Percentiles rank a stretch among this genome's conserved stretches.
Conservation (phyloP, 2,888 invertebrate species). For the Trisateles emortualis region DNA sequence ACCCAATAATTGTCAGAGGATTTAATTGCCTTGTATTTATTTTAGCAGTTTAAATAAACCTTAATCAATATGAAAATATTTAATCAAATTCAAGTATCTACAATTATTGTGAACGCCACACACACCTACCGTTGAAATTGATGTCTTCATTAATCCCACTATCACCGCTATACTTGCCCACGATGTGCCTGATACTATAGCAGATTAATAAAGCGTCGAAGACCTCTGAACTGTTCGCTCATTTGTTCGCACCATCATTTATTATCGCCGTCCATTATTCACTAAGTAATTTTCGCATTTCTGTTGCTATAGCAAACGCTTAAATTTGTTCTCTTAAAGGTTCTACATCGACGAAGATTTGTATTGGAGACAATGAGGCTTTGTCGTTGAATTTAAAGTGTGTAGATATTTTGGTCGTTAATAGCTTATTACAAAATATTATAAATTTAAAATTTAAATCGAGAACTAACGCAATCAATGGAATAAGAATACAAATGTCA, state of each 20-base stretch:
- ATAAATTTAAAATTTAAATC: too few relatives aligned
- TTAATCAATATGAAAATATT: too few relatives aligned
- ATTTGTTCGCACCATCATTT: constrained; percentile 54
- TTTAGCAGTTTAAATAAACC: too few relatives aligned
- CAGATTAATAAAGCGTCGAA: constrained; percentile 50
- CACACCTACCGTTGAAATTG: too few relatives aligned
- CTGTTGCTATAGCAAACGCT: constrained; percentile 31
- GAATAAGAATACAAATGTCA: too few relatives aligned
- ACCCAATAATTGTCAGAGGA: too few relatives aligned
- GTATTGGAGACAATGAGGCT: background rate
- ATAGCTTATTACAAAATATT: too few relatives aligned
- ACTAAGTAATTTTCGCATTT: constrained; percentile 45
- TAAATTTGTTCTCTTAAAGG: constrained; percentile 12
- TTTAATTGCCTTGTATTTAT: too few relatives aligned
- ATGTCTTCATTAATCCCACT: constrained; percentile 8
- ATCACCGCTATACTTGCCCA: constrained; percentile 20
- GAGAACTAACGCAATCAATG: too few relatives aligned
- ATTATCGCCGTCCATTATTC: constrained; percentile 52
- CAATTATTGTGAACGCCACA: too few relatives aligned
- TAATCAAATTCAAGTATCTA: too few relatives aligned
- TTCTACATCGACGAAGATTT: constrained; percentile 6
- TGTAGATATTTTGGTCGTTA: background rate
- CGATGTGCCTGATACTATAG: constrained; percentile 28
- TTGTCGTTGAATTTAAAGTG: constrained; percentile 2
- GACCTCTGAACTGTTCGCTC: constrained; percentile 46